Evolutionary conservation across 1,140 invertebrate genomes (phyloP), one percentile per base, ranked within the genome.

Genomic region (Laodelphax striatellus): DNA sequence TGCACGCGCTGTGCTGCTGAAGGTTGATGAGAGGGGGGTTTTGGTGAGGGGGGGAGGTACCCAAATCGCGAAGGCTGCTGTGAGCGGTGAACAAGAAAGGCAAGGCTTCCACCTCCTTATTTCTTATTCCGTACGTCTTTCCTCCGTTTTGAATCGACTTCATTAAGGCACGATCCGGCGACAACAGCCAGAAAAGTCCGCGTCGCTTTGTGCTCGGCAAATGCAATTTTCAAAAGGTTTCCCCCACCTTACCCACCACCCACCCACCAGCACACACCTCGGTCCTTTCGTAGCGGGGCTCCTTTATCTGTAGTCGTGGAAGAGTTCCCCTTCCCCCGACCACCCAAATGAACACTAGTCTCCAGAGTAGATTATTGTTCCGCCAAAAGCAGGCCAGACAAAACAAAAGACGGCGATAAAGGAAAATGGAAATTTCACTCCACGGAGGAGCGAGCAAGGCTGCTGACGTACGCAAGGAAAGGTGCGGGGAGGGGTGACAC

Each of bases 351-450:
- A 28, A 28, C 24, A 38, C 34, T 38, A 38, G 34, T 11, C 34
- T 38, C 34, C 34, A 21, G 34, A 31, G 59, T 16, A 21, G 42
- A 50, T 58, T 58, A 58, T 58, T 58, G 52, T 44, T 55, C 54
- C 16, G 28, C 56, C 19, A 50, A 58, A 58, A 46, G 43, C 57
- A 31, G 57, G 38, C 44, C 43, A 28, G 57, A 24, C 38, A 31
- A 52, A 38, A 58, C 57, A 58, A 58, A 58, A 58, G 57, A 58
- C 42, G 55, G 31, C 55, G 43, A 14, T 44, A 58, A 21, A 52
- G 43, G 22, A 50, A 55, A 55, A 55, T 55, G 54, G 54, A 55
- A 55, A 55, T 55, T 55, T 58, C 31, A 16, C 57, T 50, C 44
- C 24, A 28, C 24, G 24, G 24, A 28, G 24, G 6, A 28, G 24